Evolutionary conservation across 2,797 vertebrate species (phyloP).

Genomic region (Mycteria americana): DNA sequence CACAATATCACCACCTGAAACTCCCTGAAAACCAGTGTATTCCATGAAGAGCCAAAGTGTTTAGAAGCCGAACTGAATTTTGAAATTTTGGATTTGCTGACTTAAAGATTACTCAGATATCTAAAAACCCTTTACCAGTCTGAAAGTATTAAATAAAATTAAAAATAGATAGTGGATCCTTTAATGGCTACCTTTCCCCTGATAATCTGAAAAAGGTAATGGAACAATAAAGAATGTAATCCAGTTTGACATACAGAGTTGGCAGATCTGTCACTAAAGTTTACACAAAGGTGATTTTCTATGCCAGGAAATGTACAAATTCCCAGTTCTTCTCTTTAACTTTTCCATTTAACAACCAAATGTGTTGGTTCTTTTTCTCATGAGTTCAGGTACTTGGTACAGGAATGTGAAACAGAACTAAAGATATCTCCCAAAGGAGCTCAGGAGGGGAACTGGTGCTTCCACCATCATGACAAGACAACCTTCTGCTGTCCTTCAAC

Average conservation of each 20-base stretch:
- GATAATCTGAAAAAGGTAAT: background rate
- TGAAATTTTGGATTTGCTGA: background rate
- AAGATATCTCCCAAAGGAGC: background rate
- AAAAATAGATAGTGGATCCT: background rate
- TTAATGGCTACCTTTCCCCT: background rate
- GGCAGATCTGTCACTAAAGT: background rate
- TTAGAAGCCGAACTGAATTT: background rate
- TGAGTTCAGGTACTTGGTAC: background rate
- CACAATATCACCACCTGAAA: background rate
- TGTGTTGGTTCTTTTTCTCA: background rate
- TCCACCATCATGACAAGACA: background rate
- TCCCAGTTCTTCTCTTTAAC: background rate
- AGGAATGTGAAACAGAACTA: background rate
- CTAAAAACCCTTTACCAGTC: background rate
- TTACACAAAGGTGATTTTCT: background rate
- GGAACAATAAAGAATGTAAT: background rate
- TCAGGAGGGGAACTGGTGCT: background rate
- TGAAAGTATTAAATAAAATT: background rate
- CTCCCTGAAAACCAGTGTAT: background rate
- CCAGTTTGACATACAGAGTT: background rate
- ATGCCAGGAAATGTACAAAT: background rate
- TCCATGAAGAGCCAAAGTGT: background rate
- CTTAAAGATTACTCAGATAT: background rate
- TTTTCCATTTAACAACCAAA: background rate
- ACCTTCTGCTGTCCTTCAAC: background rate